A percentile compares a stretch with the other conserved stretches of the same genome.
Evolutionary conservation across 2,113 vertebrate species (phyloP).

Genomic region (Chamaea fasciata): DNA sequence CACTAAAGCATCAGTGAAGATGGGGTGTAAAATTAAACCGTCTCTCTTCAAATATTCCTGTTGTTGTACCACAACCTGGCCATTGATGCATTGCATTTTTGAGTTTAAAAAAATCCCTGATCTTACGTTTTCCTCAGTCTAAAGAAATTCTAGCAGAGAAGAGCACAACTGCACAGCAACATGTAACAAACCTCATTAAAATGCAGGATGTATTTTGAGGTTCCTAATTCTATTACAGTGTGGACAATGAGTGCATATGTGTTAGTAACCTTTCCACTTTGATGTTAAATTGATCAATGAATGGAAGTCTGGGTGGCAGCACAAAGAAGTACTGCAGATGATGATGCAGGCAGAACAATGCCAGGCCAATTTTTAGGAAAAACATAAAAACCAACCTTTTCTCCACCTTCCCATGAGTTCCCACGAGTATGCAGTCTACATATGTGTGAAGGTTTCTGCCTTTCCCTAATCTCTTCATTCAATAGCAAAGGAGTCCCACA

Average conservation of each 20-base stretch:
- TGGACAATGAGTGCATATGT: constrained; percentile 58
- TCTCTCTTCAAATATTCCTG: constrained; percentile 29
- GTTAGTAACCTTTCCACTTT: constrained; percentile 62
- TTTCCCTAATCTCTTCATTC: constrained; percentile 14
- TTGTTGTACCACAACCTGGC: constrained; percentile 16
- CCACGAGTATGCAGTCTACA: background rate
- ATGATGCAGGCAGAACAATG: constrained; percentile 46
- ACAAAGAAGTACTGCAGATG: constrained; percentile 46
- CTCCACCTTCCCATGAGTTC: constrained; percentile 32
- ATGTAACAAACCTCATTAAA: constrained; percentile 48
- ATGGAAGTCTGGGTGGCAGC: constrained; percentile 53
- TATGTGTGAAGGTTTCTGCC: background rate
- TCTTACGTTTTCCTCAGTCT: constrained; percentile 31
- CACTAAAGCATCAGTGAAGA: background rate
- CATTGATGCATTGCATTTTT: constrained; percentile 36
- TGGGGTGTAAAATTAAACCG: constrained; percentile 13
- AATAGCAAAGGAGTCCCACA: background rate
- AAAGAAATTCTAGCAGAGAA: constrained; percentile 25
- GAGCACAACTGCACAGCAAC: constrained; percentile 20
- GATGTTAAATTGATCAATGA: constrained; percentile 64
- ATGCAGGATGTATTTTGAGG: constrained; percentile 47
- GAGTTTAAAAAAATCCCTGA: constrained; percentile 25
- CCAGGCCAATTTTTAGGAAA: constrained; percentile 5
- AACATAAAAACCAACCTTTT: background rate
- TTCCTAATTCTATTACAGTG: constrained; percentile 64